A percentile compares a stretch with the other conserved stretches of the same genome.
phyloP scores from a whole-genome alignment of 92 coral and sea anemone species.

The Ricordea florida region DNA sequence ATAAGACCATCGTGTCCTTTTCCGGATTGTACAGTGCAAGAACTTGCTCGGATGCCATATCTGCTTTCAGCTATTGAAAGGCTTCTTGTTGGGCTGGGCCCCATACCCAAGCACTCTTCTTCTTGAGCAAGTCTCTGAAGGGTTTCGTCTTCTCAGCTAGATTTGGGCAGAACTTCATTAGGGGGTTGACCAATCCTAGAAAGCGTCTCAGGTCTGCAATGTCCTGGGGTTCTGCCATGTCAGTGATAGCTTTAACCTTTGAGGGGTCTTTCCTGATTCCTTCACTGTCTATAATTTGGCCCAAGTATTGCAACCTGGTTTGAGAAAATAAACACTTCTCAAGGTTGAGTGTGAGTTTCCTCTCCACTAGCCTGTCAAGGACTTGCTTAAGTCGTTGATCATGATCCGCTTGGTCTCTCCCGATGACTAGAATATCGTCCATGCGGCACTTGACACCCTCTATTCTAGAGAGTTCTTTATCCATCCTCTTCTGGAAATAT shows the following conservation, averaged over 20 bases:
- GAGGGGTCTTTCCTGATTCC: constrained; percentile 50
- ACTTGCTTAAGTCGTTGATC: constrained; percentile 21
- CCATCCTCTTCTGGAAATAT: constrained; percentile 53
- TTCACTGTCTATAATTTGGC: constrained; percentile 46
- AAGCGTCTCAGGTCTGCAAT: constrained; percentile 52
- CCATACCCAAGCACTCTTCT: constrained; percentile 47
- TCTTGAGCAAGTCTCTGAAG: constrained; percentile 47
- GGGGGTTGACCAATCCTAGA: constrained; percentile 52
- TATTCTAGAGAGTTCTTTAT: constrained; percentile 38
- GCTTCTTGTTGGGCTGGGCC: constrained; percentile 41
- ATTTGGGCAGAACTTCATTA: constrained; percentile 39
- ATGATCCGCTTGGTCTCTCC: constrained; percentile 59
- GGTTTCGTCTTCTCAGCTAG: constrained; percentile 46
- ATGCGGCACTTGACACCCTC: constrained; percentile 55
- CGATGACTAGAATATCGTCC: constrained; percentile 47
- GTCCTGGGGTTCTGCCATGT: constrained; percentile 30
- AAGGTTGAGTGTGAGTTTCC: constrained; percentile 57
- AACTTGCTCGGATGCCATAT: constrained; percentile 44
- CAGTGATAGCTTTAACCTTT: constrained; percentile 36
- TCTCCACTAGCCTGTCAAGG: constrained; percentile 49
- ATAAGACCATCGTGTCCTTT: constrained; percentile 37
- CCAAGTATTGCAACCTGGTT: constrained; percentile 32
- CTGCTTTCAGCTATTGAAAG: constrained; percentile 28
- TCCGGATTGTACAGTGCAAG: constrained; percentile 40
- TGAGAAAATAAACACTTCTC: constrained; percentile 46